Conservation (phyloP, 2,113 vertebrate species). For the Nestor notabilis region DNA sequence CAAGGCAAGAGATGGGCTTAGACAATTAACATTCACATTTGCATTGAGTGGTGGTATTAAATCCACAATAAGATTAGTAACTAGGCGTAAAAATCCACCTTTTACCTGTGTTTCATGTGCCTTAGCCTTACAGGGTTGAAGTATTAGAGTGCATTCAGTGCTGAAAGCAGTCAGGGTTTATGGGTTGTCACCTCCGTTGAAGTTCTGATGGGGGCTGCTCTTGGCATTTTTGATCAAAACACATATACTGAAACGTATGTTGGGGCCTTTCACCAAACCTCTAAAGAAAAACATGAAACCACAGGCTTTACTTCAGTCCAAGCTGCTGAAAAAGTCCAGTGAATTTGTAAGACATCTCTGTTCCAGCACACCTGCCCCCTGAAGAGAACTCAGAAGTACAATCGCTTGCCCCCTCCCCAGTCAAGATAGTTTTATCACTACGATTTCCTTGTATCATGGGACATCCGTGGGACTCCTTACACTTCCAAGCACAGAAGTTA, state of each 20-base stretch:
- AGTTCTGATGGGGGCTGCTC: background rate
- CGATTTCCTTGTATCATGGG: background rate
- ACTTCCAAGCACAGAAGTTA: background rate
- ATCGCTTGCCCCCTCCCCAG: background rate
- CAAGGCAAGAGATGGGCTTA: background rate
- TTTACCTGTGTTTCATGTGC: background rate
- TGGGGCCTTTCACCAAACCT: background rate
- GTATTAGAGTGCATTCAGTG: background rate
- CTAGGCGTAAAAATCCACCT: background rate
- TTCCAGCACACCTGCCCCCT: background rate
- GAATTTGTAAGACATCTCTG: background rate
- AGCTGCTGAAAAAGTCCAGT: background rate
- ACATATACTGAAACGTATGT: background rate
- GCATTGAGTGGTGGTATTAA: background rate
- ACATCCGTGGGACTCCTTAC: background rate
- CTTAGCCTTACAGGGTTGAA: background rate
- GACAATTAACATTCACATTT: background rate
- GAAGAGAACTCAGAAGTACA: background rate
- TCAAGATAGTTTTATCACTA: slow-evolving; percentile 33
- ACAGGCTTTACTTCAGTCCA: background rate
- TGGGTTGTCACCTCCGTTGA: background rate
- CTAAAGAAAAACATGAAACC: background rate
- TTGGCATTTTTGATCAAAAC: background rate
- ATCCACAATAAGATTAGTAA: background rate
- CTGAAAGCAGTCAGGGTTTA: background rate